Evolutionary conservation across 2,888 invertebrate species (phyloP), one percentile per base, ranked within the genome.

Genomic region (Drosophila austrosaltans): DNA sequence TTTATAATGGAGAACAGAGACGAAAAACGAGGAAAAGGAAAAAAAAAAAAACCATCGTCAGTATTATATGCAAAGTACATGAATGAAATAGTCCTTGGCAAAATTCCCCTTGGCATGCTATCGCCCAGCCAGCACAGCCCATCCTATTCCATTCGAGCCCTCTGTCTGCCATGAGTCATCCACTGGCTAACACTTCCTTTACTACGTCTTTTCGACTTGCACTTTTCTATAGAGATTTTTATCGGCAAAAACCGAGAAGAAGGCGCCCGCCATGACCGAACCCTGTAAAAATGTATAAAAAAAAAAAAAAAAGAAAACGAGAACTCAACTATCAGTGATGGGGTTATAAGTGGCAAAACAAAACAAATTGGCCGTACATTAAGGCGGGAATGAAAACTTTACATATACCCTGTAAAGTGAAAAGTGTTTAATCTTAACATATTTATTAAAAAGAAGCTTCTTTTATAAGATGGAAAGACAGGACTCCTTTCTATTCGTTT

Each of bases 181-280:
- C 44, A 60, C 53, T 53, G 39, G 40, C 57, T 22, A 30, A 25
- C 58, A 48, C 69, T 68, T 72, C 62, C 63, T 58, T 67, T 69
- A 8, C 16, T 16, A 39, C 59, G 69, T 76, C 32, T 36, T 58
- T 39, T 53, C 28, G n/a, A 42, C n/a, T 39, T 57, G 58, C 59
- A 65, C 22, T 67, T 82, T 86, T 81, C 68, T 69, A 76, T 72
- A 69, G 61, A 82, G 85, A 82, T 84, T 87, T 79, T 70, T 77
- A 84, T 84, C 82, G 77, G 64, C 36, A 28, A 62, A 62, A 30
- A 30, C 3, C 30, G 5, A 30, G 30, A 30, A 22, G 53, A 61
- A 63, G 36, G 36, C 36, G 36, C 36, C 36, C 36, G 36, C 10
- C 36, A 36, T 36, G 7, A 36, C 7, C 7, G 36, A 36, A 36